A percentile compares a stretch with the other conserved stretches of the same genome.
Conservation (phyloP, 2,888 invertebrate species). For the Salpingus planirostris region DNA sequence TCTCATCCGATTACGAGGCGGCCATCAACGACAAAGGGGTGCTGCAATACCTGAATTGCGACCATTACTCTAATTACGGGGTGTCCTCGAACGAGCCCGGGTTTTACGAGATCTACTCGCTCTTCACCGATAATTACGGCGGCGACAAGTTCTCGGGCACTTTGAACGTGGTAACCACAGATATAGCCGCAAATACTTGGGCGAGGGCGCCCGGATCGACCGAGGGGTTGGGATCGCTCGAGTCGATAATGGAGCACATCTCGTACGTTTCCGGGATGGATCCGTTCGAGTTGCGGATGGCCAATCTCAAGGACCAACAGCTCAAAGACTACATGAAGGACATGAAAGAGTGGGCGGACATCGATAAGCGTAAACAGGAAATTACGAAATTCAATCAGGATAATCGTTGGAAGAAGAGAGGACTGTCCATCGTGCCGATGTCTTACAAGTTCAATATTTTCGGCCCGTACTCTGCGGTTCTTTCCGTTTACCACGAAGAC, state of each 20-base stretch:
- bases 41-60: slow-evolving; percentile 55
- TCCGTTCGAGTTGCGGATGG: slow-evolving; percentile 48
- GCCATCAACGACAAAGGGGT: slow-evolving; percentile 54
- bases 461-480: slow-evolving; percentile 49
- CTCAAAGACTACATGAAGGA: slow-evolving; percentile 46
- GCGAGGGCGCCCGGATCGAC: slow-evolving; percentile 61
- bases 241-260: slow-evolving; percentile 60
- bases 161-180: slow-evolving; percentile 49
- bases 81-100: slow-evolving; percentile 46
- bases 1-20: slow-evolving; percentile 56
- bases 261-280: slow-evolving; percentile 48
- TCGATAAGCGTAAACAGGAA: slow-evolving; percentile 45
- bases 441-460: slow-evolving; percentile 51
- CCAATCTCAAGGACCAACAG: slow-evolving; percentile 42
- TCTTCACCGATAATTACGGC: slow-evolving; percentile 49
- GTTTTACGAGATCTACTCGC: slow-evolving; percentile 20
- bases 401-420: slow-evolving; percentile 76
- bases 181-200: slow-evolving; percentile 54
- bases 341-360: slow-evolving; percentile 50
- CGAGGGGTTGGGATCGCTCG: slow-evolving; percentile 54
- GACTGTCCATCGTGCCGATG: slow-evolving; percentile 60
- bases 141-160: slow-evolving; percentile 42
- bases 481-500: slow-evolving; percentile 62
- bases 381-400: slow-evolving; percentile 41
- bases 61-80: slow-evolving; percentile 49